A percentile compares a stretch with the other conserved stretches of the same genome.
Evolutionary conservation across 2,797 vertebrate species (phyloP).

Genomic region (Pseudochaenichthys georgianus): DNA sequence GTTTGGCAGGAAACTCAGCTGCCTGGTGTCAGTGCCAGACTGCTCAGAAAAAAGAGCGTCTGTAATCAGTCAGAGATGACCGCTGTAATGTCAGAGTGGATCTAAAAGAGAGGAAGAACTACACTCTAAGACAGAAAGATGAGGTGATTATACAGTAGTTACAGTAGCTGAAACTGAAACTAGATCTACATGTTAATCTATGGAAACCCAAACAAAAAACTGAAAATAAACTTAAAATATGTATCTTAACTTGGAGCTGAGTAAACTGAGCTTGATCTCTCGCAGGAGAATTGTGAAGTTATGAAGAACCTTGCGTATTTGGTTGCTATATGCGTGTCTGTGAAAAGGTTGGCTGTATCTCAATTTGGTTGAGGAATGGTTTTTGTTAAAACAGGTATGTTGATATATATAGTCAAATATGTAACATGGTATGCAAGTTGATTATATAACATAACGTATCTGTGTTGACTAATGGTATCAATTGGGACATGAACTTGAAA

Average conservation of each 20-base stretch:
- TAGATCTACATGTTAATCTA: conserved; percentile 8
- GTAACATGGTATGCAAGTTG: too few species aligned
- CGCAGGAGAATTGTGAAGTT: background rate
- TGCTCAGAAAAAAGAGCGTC: conserved; percentile 25
- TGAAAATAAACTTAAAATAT: background rate
- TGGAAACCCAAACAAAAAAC: conserved; percentile 10
- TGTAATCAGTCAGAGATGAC: conserved; percentile 57
- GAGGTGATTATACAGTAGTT: conserved; percentile 38
- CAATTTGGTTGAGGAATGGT: background rate
- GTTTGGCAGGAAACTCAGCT: conserved; percentile 34
- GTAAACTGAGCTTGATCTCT: background rate
- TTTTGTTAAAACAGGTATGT: background rate
- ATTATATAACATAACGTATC: too few species aligned
- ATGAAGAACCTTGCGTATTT: background rate
- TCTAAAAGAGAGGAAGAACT: conserved; percentile 17
- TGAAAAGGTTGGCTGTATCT: background rate
- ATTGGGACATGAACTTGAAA: too few species aligned
- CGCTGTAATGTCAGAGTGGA: conserved; percentile 50
- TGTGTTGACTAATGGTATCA: too few species aligned
- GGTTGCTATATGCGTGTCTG: background rate
- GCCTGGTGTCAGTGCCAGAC: conserved; percentile 33
- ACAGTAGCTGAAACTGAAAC: conserved; percentile 34
- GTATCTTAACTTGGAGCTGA: background rate
- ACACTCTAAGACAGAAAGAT: conserved; percentile 11
- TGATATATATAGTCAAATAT: too few species aligned